Base-by-base conservation (phyloP, 2,113 vertebrate genomes). In the Ranitomeya imitator region DNA sequence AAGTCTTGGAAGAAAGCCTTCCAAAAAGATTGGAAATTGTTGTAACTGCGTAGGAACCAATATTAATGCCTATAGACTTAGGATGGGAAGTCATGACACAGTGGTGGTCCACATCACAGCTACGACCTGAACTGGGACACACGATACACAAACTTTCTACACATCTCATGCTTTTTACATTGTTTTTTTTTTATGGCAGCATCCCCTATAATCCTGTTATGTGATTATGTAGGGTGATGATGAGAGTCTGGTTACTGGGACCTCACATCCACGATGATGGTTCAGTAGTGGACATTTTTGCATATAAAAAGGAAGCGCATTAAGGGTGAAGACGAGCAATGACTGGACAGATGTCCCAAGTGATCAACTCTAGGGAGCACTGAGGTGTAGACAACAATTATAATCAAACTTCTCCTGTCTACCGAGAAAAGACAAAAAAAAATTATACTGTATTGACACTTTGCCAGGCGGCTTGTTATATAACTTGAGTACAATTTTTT, bases 211-310 rank as follows among this genome's bases (percentile, higher is more conserved):
- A 52, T 76, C 73, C 73, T 76, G 73, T 11, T 52, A 76, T 52
- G 37, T 18, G 6, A 7, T 11, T 52, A 76, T 52, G 37, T 18
- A 16, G 18, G 73, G 37, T 76, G 37, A 76, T 76, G 71, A 74
- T 45, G 37, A 74, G 3, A 74, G 63, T n/a, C 61, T n/a, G 31
- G 31, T 74, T 51, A 45, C 16, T 74, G 31, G n/a, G 71, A 51
- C 71, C 71, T 45, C 0, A 74, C 16, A 2, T 74, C 37, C 15
- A 51, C 51, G 37, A 18, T 74, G 71, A 74, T 74, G 71, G 51
- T 74, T 74, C 71, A 45, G 71, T 51, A 74, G 71, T 74, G 71
- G 71, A 74, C 71, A 74, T 74, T 74, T 74, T 74, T 74, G 71
- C 71, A 45, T 74, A 74, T 74, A 51, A 74, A 74, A 74, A 74